These are phyloP conservation scores for Lates calcarifer DNA, from an alignment of 2,113 vertebrate species.

Conservation along the genomic window DNA sequence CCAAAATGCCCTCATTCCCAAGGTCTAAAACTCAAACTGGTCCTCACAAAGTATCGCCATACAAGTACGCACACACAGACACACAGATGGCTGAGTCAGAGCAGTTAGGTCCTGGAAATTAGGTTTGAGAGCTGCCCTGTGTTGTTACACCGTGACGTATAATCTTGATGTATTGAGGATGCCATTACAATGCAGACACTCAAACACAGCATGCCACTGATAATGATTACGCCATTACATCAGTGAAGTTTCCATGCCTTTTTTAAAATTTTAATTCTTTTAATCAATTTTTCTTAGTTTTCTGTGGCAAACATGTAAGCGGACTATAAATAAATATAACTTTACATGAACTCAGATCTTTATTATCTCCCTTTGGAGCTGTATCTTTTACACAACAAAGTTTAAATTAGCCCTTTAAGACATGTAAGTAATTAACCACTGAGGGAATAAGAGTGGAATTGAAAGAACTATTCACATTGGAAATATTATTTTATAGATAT, in stretches of 20 bases:
- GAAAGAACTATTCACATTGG: not conserved
- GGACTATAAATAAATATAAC: not conserved
- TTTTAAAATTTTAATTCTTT: not conserved
- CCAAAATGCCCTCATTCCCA: not conserved
- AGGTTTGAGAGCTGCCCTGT: slow-evolving; percentile 58
- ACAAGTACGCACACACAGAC: not conserved
- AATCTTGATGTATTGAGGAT: slow-evolving; percentile 46
- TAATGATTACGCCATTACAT: slow-evolving; percentile 20
- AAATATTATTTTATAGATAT: not conserved
- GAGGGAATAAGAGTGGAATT: not conserved
- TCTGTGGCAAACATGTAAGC: not conserved
- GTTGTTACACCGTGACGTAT: slow-evolving; percentile 52
- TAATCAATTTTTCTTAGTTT: not conserved
- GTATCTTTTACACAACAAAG: too few species aligned
- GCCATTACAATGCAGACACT: slow-evolving; percentile 44
- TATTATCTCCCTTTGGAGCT: not conserved
- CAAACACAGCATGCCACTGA: not conserved
- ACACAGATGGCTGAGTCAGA: slow-evolving; percentile 59
- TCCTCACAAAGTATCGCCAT: not conserved
- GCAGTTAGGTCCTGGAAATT: slow-evolving; percentile 53
- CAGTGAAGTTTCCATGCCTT: not conserved
- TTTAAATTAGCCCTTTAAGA: not conserved
- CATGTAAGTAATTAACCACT: not conserved
- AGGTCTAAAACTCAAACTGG: not conserved
- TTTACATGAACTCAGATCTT: not conserved